Base-by-base conservation (phyloP, 2,113 vertebrate genomes). In the Craseonycteris thonglongyai region DNA sequence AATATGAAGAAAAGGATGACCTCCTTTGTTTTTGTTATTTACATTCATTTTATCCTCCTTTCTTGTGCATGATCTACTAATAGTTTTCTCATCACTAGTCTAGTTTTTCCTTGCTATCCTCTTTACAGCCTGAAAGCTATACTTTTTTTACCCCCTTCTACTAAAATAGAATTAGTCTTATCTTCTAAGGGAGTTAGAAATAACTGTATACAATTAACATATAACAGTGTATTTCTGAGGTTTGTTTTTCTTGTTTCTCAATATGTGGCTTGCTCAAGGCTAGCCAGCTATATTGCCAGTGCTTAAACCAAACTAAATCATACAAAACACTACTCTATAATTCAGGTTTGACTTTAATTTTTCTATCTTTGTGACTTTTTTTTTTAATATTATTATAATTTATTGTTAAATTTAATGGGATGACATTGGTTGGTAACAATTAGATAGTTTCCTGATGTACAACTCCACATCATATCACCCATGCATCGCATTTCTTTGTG, bases 171-270 rank as follows among this genome's bases (percentile, higher is more conserved):
- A 7, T 88, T 79, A 56, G 3, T 38, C 33, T 81, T 92, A 28
- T 49, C n/a, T 72, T n/a, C 71, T 94, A 65, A 76, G 30, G 45
- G 95, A 96, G 47, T 81, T 92, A 65, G 90, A 92, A 90, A 45
- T 86, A 82, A 90, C 9, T 90, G 30, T 83, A 61, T 68, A 87
- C 26, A 90, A 40, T 83, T n/a, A 94, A 40, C 40, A 71, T 71
- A 71, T 56, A 82, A 86, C 47, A 80, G 56, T 45, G 42, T 40
- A 89, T 78, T 92, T 40, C 35, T 54, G n/a, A 19, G 19, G 61
- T 88, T 91, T 87, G 18, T 90, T 92, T 85, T 89, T 86, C 74
- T 56, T 87, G 30, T 87, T 96, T 47, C 45, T 92, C 45, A 95
- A 1, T 76, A 30, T 93, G 58, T 82, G 68, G 68, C 58, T 95